Evolutionary conservation across 1,140 invertebrate species (phyloP).

Genomic region (Drosophila rufa): DNA sequence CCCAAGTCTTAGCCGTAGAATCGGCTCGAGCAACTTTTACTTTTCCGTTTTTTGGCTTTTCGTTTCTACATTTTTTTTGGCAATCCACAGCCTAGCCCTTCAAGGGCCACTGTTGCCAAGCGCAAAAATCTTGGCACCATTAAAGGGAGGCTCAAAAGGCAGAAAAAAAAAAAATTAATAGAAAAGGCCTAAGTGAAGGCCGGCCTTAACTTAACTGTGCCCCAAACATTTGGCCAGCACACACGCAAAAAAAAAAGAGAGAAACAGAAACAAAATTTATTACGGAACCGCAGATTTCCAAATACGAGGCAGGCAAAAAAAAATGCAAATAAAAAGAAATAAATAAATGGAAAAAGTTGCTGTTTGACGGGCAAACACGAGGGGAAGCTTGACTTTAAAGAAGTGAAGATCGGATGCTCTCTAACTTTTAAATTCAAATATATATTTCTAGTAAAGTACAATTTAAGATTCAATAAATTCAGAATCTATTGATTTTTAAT

Average conservation of each 20-base stretch:
- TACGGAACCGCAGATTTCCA: conserved; percentile 54
- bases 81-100: conserved; percentile 19
- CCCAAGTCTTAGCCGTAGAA: conserved; percentile 53
- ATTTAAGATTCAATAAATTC: too few species aligned
- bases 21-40: conserved; percentile 67
- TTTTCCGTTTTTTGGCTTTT: conserved; percentile 47
- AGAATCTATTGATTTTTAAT: too few species aligned
- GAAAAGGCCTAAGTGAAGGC: conserved; percentile 50
- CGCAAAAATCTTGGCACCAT: conserved; percentile 38
- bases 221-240: conserved; percentile 42
- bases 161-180: conserved; percentile 40
- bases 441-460: too few species aligned
- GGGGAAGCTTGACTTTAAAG: conserved; percentile 9
- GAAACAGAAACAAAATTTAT: conserved; percentile 34
- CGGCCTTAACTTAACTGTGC: conserved; percentile 26
- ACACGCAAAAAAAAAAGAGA: conserved; percentile 10
- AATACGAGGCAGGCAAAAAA: conserved; percentile 21
- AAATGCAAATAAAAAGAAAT: conserved; percentile 5
- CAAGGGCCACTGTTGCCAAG: conserved; percentile 50
- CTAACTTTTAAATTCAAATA: too few species aligned
- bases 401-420: conserved; percentile 17
- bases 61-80: conserved; percentile 28
- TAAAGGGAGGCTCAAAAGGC: conserved; percentile 41
- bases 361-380: conserved; percentile 51
- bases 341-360: conserved; percentile 29